Conservation (phyloP, 2,113 vertebrate species). For the Chionodraco myersi region DNA sequence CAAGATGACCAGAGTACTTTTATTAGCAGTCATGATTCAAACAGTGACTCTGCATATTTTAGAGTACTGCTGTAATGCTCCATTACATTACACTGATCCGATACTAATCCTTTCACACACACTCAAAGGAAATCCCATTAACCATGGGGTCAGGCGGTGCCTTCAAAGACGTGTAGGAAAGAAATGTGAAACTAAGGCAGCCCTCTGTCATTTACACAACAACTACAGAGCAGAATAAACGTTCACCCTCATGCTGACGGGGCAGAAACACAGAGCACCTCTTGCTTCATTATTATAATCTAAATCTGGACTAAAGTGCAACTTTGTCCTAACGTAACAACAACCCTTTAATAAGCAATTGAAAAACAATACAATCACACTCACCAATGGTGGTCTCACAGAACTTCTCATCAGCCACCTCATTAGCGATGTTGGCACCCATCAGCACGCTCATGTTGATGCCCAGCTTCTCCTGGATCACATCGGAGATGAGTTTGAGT, state of each 20-base stretch:
- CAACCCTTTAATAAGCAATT: neutral
- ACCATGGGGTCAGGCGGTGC: neutral
- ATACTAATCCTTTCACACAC: conserved; percentile 5
- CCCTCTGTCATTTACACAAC: conserved; percentile 13
- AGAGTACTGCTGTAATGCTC: neutral
- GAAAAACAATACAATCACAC: conserved; percentile 22
- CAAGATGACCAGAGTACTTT: neutral
- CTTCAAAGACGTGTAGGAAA: neutral
- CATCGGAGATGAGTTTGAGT: conserved; percentile 95
- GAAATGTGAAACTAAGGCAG: conserved; percentile 1
- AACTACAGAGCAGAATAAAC: conserved; percentile 3
- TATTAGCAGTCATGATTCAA: neutral
- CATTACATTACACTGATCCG: neutral
- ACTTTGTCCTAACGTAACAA: neutral
- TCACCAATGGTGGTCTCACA: conserved; percentile 98
- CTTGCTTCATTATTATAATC: conserved; percentile 18
- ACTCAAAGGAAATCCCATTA: conserved; percentile 9
- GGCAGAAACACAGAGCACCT: conserved; percentile 8
- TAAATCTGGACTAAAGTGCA: neutral
- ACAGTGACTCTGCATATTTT: neutral
- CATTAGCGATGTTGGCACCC: conserved; percentile 97
- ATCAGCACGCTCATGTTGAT: conserved; percentile 94
- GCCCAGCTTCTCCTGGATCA: conserved; percentile 91
- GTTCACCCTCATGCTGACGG: neutral
- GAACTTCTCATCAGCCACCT: conserved; percentile 97